Conservation (phyloP, 2,797 vertebrate species). For the Threskiornis aethiopicus region DNA sequence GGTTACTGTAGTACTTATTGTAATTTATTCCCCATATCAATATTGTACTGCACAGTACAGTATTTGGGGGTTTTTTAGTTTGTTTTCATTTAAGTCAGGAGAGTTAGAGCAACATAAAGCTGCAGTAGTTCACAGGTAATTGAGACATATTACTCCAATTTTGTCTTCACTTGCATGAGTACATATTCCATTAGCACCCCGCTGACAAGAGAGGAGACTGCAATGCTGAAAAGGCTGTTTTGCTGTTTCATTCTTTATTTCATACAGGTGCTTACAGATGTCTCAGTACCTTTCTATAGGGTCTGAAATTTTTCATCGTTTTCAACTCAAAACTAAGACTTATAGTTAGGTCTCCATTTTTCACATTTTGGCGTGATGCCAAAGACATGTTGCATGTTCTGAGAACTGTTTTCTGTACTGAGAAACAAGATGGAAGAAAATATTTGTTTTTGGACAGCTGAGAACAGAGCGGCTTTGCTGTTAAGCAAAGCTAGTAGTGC, state of each 20-base stretch:
- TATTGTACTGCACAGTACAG: background rate
- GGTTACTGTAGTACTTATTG: background rate
- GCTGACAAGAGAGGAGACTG: background rate
- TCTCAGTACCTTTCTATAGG: background rate
- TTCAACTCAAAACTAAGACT: background rate
- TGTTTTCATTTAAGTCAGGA: background rate
- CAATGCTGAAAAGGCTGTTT: background rate
- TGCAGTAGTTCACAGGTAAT: background rate
- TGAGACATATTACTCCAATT: background rate
- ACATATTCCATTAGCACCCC: background rate
- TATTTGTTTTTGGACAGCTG: background rate
- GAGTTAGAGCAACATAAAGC: background rate
- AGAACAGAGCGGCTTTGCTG: background rate
- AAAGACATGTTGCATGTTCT: background rate
- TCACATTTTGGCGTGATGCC: background rate
- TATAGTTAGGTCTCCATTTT: background rate
- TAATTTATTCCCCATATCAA: background rate
- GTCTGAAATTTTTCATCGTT: background rate
- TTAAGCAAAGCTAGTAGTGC: background rate
- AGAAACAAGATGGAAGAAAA: background rate
- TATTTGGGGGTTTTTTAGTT: background rate
- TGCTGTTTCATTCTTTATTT: constrained; percentile 1
- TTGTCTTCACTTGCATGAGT: background rate
- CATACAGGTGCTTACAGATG: background rate
- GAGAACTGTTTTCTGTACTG: background rate